phyloP scores from a whole-genome alignment of 2,113 vertebrate genomes.

The Hydropotes inermis region DNA sequence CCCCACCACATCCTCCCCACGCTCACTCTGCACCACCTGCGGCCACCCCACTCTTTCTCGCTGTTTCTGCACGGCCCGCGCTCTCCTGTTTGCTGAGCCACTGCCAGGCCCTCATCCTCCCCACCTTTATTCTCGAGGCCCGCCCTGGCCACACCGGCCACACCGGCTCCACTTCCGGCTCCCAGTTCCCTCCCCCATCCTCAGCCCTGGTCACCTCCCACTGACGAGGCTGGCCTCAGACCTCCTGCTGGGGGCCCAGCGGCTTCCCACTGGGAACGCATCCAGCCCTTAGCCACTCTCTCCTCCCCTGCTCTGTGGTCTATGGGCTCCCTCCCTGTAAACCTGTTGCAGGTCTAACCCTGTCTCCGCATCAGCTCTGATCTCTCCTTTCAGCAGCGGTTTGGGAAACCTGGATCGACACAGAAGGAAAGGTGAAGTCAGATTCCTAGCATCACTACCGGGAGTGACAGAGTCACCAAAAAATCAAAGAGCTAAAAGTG shows the following conservation, averaged over 20 bases:
- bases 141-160: accelerated
- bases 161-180: not conserved
- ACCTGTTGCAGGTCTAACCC: not conserved
- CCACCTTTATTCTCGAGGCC: not conserved
- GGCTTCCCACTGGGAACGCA: accelerated
- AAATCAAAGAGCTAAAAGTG: not conserved
- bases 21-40: accelerated
- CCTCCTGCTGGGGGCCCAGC: not conserved
- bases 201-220: accelerated
- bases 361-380: accelerated
- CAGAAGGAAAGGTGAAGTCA: not conserved
- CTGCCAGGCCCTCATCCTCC: not conserved
- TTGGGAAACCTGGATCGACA: not conserved
- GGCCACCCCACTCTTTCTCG: accelerated
- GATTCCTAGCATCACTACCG: accelerated
- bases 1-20: not conserved
- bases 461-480: not conserved
- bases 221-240: too few species aligned
- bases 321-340: not conserved
- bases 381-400: not conserved
- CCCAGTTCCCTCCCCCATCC: too few species aligned
- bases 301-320: accelerated
- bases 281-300: not conserved
- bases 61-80: accelerated
- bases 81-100: not conserved